phyloP scores from a whole-genome alignment of 37 sponge, comb jelly and placozoan species.

The Aplysina aerophoba region DNA sequence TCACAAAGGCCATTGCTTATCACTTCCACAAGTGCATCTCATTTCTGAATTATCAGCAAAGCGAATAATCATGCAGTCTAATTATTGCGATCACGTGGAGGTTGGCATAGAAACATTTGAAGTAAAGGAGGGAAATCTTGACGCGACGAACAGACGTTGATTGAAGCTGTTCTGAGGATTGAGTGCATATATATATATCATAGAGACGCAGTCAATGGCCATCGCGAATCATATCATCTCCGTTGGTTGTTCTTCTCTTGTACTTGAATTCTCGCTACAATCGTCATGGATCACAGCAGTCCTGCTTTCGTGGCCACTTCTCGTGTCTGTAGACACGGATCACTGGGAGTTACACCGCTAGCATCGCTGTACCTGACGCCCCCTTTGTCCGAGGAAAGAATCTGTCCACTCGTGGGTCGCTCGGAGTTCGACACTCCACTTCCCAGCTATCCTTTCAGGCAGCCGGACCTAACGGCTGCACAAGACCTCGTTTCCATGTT shows the following conservation, averaged over 20 bases:
- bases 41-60: not conserved
- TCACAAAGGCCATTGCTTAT: not conserved
- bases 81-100: too few species aligned
- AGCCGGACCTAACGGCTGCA: not conserved
- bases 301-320: not conserved
- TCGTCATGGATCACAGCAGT: too few species aligned
- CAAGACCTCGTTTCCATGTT: not conserved
- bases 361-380: slow-evolving; percentile 2
- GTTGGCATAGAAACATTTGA: too few species aligned
- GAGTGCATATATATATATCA: too few species aligned
- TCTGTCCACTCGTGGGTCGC: too few species aligned
- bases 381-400: slow-evolving; percentile 17
- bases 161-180: too few species aligned
- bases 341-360: not conserved
- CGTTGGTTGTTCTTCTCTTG: too few species aligned
- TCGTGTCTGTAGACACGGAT: slow-evolving; percentile 3
- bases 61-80: too few species aligned
- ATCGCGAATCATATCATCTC: too few species aligned
- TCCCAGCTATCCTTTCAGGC: not conserved
- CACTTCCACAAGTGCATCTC: not conserved
- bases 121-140: not conserved
- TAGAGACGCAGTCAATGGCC: too few species aligned
- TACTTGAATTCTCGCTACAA: too few species aligned
- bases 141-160: too few species aligned
- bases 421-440: not conserved